Evolutionary conservation across 2,113 vertebrate genomes (phyloP), one percentile per base, ranked within the genome.

Genomic region (Thalassoma bifasciatum): DNA sequence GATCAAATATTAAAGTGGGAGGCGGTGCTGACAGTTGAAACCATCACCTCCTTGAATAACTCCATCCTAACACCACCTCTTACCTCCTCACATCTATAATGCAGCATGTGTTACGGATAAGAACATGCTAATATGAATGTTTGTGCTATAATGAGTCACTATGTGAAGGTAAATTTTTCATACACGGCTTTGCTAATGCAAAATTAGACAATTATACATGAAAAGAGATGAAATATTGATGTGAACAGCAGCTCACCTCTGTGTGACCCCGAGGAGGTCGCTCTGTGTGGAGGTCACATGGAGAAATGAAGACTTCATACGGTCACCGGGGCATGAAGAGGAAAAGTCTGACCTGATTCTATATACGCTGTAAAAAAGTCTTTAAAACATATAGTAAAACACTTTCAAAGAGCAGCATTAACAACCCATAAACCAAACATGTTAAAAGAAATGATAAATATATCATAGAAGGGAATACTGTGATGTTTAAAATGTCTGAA

Each of bases 1-100:
- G 51, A 89, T 89, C 63, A 89, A 90, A 89, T 90, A 89, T 89
- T 87, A 77, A 89, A 60, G 75, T 40, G 26, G 52, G 51, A 77
- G 59, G 58, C 57, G 1, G 69, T 8, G 62, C 69, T 75, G 75
- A 77, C 66, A 65, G 67, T 70, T 37, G 67, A 60, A 83, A 42
- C 37, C 46, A 26, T 36, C 54, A 51, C 38, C 57, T 67, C 64
- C 36, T 73, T 17, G 2, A 72, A 81, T n/a, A 53, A 54, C 72
- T 69, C 63, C 36, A 34, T 66, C 70, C 67, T 66, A 47, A 68
- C 37, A 34, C 79, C 34, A 64, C 34, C 57, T 75, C 26, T 66
- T 66, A 69, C 66, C 60, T 58, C 78, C 63, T 37, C 54, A 7
- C 83, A 81, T 81, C 76, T 63, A 73, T 82, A 72, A 77, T 86